Evolutionary conservation across 2,797 vertebrate genomes (phyloP), one percentile per base, ranked within the genome.

Genomic region (Apodemus agrarius): DNA sequence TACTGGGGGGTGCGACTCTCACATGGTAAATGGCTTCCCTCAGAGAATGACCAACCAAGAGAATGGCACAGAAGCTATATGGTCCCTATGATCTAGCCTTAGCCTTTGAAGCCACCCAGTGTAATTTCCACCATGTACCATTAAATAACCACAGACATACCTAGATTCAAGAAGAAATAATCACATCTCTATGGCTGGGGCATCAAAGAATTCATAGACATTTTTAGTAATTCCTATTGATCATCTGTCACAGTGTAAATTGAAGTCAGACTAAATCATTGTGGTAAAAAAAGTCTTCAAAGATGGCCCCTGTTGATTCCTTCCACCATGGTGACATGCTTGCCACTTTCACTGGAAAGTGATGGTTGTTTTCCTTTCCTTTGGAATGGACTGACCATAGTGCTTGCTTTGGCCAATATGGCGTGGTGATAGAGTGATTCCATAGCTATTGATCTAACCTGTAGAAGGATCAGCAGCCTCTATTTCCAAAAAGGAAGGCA

Each of bases 121-220:
- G 26, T 83, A 72, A 76, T 40, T 54, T 84, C 67, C 11, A 82
- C 76, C 31, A 49, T 29, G 78, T 69, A 52, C 72, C 75, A n/a
- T 13, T 82, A 78, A 82, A 46, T 8, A 69, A 46, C 6, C 79
- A 49, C 37, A 72, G 1, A 4, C 2, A 46, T n/a, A 75, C 72
- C 59, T 75, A 95, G 14, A 89, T 24, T 88, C 74, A 89, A 84
- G 85, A 65, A 89, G 75, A 94, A 29, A 46, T 26, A 26, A 40
- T 29, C 57, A 76, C 21, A 34, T 80, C 40, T 91, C 29, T 61
- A 79, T 54, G 22, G 19, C 46, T 85, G 43, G 26, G 29, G 13
- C 6, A 26, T 29, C 72, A 81, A 88, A 91, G 72, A 69, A 83
- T 63, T 31, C 57, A 26, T 16, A 69, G 49, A 6, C 67, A 63